phyloP scores from a whole-genome alignment of 2,888 invertebrate species.

The Drosophila hamatofila region DNA sequence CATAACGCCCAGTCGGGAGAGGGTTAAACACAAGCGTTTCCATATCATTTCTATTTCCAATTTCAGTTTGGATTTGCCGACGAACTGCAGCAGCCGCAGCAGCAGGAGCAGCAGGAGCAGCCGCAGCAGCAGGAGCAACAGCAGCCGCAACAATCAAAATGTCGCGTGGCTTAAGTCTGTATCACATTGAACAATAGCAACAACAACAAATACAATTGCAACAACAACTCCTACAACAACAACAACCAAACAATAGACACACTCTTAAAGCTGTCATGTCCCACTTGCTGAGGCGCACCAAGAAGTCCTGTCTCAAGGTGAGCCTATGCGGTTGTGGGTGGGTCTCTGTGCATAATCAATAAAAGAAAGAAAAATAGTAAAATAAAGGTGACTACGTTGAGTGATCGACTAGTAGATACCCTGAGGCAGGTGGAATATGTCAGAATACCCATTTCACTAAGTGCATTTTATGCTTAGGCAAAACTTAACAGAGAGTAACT shows the following conservation, averaged over 20 bases:
- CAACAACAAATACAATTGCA: conserved; percentile 3
- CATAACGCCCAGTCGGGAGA: not conserved
- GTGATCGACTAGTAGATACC: conserved; percentile 1
- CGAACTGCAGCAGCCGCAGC: conserved; percentile 64
- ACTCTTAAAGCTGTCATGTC: conserved; percentile 69
- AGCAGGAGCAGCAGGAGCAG: not conserved
- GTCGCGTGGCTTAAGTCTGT: conserved; percentile 29
- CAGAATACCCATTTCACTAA: not conserved
- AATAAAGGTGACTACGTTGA: not conserved
- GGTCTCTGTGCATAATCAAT: conserved; percentile 56
- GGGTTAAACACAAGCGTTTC: conserved; percentile 16
- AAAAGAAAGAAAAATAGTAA: conserved; percentile 26
- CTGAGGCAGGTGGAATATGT: not conserved
- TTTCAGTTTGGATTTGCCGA: conserved; percentile 73
- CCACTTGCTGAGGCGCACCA: conserved; percentile 84
- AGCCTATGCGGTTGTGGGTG: conserved; percentile 49
- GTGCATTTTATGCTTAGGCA: not conserved
- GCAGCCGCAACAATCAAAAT: conserved; percentile 39
- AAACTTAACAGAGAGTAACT: too few relatives aligned
- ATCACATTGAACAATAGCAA: conserved; percentile 21
- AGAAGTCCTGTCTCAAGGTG: conserved; percentile 85
- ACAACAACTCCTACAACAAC: conserved; percentile 9
- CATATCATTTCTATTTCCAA: conserved; percentile 21
- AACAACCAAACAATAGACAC: conserved; percentile 27
- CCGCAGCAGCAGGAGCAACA: conserved; percentile 25